Percentiles rank a stretch among this genome's conserved stretches.
phyloP scores from a whole-genome alignment of 35 echinoderm and acorn worm species.

The Eucidaris tribuloides region DNA sequence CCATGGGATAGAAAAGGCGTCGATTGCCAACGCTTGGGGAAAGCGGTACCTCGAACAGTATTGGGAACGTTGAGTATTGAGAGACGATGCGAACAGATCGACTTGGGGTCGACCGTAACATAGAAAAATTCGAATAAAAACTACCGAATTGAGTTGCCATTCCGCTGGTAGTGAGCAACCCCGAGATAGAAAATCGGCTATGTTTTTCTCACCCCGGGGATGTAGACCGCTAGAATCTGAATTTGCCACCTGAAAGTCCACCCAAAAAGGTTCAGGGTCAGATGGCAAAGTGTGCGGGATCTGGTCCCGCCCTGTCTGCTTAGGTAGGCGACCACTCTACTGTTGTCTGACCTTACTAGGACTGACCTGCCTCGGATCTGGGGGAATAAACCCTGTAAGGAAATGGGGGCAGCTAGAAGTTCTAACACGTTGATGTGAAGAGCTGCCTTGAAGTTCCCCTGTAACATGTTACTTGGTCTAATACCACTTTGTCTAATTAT shows the following conservation, averaged over 20 bases:
- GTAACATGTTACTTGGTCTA: too few relatives aligned
- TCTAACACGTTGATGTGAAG: constrained; percentile 21
- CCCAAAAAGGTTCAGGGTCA: background rate
- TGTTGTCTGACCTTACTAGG: background rate
- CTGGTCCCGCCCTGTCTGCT: background rate
- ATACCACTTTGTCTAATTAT: too few relatives aligned
- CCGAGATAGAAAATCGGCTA: constrained; percentile 37
- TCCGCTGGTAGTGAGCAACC: background rate
- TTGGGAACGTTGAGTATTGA: constrained; percentile 24
- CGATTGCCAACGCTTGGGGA: constrained; percentile 14
- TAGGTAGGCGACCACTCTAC: background rate
- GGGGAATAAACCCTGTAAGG: background rate
- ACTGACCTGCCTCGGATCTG: background rate
- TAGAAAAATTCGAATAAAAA: background rate
- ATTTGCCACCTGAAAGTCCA: too few relatives aligned
- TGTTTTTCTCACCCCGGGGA: constrained; percentile 38
- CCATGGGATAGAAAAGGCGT: constrained; percentile 60
- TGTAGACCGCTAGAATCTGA: background rate
- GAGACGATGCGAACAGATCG: constrained; percentile 34
- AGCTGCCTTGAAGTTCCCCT: too few relatives aligned
- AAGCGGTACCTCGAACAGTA: constrained; percentile 28
- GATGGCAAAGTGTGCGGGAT: background rate
- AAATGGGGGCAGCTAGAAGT: background rate
- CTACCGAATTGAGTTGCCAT: background rate
- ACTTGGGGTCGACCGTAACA: background rate